Evolutionary conservation across 2,888 invertebrate genomes (phyloP).

Genomic region (Sthenelais limicola): DNA sequence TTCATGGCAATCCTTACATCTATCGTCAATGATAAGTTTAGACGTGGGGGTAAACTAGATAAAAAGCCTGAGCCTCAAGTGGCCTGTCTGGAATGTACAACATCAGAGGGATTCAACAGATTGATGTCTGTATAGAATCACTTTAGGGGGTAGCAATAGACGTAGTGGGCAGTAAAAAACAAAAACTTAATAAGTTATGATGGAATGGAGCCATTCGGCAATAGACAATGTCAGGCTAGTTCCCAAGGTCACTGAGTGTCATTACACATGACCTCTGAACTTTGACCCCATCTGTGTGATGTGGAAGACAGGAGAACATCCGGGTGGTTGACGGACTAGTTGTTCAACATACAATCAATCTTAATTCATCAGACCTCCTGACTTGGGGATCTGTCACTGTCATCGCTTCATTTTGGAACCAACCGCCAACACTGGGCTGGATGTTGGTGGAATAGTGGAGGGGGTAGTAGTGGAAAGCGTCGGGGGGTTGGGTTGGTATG

Average conservation of each 20-base stretch:
- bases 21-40: no score
- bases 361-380: slow-evolving; percentile 8
- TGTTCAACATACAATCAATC: slow-evolving; percentile 38
- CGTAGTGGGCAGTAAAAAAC: background rate
- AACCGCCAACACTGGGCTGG: slow-evolving; percentile 16
- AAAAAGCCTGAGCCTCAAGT: no score
- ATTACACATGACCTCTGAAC: slow-evolving; percentile 37
- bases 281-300: slow-evolving; percentile 35
- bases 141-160: background rate
- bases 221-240: slow-evolving; percentile 18
- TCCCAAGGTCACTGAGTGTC: slow-evolving; percentile 36
- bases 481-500: no score
- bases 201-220: background rate
- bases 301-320: slow-evolving; percentile 26
- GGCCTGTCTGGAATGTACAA: no score
- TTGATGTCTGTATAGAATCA: no score
- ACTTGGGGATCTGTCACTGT: slow-evolving; percentile 17
- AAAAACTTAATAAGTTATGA: background rate
- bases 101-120: no score
- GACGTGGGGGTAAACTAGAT: no score
- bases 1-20: no score
- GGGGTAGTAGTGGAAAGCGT: no score
- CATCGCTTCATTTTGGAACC: slow-evolving; percentile 21
- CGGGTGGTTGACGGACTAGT: slow-evolving; percentile 27
- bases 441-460: no score